Base-by-base conservation (phyloP, 1,140 invertebrate species). In the Pseudomyrmex dendroicus region DNA sequence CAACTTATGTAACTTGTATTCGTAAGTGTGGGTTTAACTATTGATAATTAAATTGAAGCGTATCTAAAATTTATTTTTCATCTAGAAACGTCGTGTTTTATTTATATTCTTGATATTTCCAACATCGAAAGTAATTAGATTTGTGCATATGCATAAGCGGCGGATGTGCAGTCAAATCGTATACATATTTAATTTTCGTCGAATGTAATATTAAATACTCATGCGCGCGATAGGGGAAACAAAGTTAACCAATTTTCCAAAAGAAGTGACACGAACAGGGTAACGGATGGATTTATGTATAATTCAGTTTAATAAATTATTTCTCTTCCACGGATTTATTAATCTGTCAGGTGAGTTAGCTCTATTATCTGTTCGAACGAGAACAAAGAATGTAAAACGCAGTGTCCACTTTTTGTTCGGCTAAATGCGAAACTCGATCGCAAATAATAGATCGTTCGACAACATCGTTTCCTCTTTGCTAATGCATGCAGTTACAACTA, bases 301-400 rank as follows among this genome's bases (percentile, higher is more conserved):
- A 20, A 80, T 80, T 70, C n/a, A 70, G 9, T 70, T 17, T 50
- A 35, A 59, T 70, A 1, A 70, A 80, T 80, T 80, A 70, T 80
- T 70, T 5, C 57, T 3, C 15, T 20, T 17, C 12, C 12, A 10
- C 46, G 17, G 15, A 10, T 46, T 70, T 57, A 68, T 68, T 78
- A 78, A 56, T 57, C 57, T 78, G 57, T 68, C 15, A 17, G 13
- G 56, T 67, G 48, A 15, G 2, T 7, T 48, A 9, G 17, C 25
- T 35, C 17, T 67, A 70, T 66, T 64, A 59, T 59, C 44, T 67
- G 52, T 59, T 20, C 13, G n/a, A 70, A 70, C 57, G 70, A 50
- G 48, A 35, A 20, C 17, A 12, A 20, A 78, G 48, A 64, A 76
- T 64, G 20, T 62, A 35, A 46, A n/a, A 25, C 22, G 12, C 63